Evolutionary conservation across 2,797 vertebrate genomes (phyloP).

Genomic region (Sebastes minor): DNA sequence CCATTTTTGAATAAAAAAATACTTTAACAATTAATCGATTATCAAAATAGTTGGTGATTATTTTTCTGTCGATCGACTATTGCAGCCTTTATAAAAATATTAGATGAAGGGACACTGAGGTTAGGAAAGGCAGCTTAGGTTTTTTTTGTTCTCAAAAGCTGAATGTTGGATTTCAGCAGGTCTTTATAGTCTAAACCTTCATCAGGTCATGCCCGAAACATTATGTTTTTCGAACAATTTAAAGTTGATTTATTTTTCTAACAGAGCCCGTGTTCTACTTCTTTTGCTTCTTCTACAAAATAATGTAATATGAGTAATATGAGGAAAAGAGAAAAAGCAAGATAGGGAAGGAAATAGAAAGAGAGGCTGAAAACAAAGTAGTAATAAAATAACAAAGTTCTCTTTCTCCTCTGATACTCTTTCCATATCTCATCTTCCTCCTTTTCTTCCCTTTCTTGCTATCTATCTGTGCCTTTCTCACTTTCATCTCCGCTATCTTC

Average conservation of each 20-base stretch:
- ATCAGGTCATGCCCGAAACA: background rate
- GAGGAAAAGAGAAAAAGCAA: background rate
- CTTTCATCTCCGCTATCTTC: conserved; percentile 21
- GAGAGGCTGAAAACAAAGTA: conserved; percentile 3
- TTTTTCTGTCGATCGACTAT: too few relatives aligned
- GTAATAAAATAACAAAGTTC: background rate
- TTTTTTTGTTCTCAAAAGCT: background rate
- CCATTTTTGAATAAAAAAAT: too few relatives aligned
- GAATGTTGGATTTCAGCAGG: background rate
- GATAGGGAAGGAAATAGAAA: background rate
- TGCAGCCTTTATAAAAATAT: background rate
- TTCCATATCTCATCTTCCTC: background rate
- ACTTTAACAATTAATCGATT: too few relatives aligned
- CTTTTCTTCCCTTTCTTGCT: background rate
- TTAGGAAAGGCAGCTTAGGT: too few relatives aligned
- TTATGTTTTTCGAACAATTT: background rate
- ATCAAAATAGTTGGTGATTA: too few relatives aligned
- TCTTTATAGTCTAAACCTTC: background rate
- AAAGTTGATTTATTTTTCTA: background rate
- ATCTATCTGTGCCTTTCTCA: background rate
- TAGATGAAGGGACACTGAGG: background rate
- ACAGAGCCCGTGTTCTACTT: background rate
- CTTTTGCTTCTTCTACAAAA: background rate
- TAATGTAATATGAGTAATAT: background rate
- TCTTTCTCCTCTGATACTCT: background rate